A percentile compares a stretch with the other conserved stretches of the same genome.
phyloP scores from a whole-genome alignment of 2,888 invertebrate genomes.

The Agrochola lota region DNA sequence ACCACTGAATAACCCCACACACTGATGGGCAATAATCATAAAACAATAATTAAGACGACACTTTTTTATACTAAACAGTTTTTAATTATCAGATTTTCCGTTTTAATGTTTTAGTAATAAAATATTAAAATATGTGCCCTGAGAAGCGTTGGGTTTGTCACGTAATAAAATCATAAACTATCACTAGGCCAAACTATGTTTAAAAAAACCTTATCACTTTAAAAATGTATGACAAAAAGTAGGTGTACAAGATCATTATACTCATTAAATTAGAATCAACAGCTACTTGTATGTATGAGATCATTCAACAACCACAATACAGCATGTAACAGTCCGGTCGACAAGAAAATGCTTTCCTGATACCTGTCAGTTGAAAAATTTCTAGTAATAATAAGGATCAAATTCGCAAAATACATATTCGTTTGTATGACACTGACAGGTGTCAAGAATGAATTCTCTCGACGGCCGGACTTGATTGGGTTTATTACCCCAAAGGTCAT shows the following conservation, averaged over 20 bases:
- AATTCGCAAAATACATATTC: too few species aligned
- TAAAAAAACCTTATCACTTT: not conserved
- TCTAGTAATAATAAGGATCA: too few species aligned
- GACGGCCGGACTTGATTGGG: not conserved
- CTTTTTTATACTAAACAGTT: slow-evolving; percentile 52
- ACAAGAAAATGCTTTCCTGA: too few species aligned
- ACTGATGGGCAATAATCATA: slow-evolving; percentile 57
- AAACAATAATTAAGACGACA: slow-evolving; percentile 62
- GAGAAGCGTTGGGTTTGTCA: slow-evolving; percentile 30
- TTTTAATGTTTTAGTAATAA: slow-evolving; percentile 45
- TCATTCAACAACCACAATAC: slow-evolving; percentile 31
- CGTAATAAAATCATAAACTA: slow-evolving; percentile 40
- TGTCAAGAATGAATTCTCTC: too few species aligned
- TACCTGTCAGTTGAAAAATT: too few species aligned
- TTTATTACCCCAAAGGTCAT: slow-evolving; percentile 44
- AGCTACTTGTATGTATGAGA: slow-evolving; percentile 2
- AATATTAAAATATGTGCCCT: slow-evolving; percentile 54
- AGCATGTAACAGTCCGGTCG: not conserved
- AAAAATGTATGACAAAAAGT: slow-evolving; percentile 3
- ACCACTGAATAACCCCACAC: slow-evolving; percentile 43
- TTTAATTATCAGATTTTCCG: slow-evolving; percentile 60
- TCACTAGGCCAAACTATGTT: not conserved
- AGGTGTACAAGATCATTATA: slow-evolving; percentile 5
- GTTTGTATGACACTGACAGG: too few species aligned
- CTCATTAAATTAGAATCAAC: slow-evolving; percentile 14